Evolutionary conservation across 2,113 vertebrate genomes (phyloP).

Genomic region (Sus scrofa): T2T-Sscrofa CM000812.6:286356501-286357000

Average conservation of each 20-base stretch:
- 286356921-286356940: constrained; percentile 1
- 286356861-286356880: background rate
- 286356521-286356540: background rate
- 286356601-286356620: background rate
- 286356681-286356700: fast-evolving
- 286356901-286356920: constrained; percentile 52
- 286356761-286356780: background rate
- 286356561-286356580: background rate
- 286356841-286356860: background rate
- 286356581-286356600: background rate
- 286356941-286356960: constrained; percentile 48
- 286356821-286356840: background rate
- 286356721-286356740: background rate
- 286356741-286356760: background rate
- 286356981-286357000: constrained; percentile 33
- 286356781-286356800: background rate
- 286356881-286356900: background rate
- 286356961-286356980: constrained; percentile 27
- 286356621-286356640: background rate
- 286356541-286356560: background rate
- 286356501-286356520: background rate
- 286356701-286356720: no score
- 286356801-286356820: background rate
- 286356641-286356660: background rate
- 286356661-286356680: background rate